These are phyloP conservation scores for Sesia apiformis DNA, from an alignment of 2,888 invertebrate genomes.

Conservation along the genomic window DNA sequence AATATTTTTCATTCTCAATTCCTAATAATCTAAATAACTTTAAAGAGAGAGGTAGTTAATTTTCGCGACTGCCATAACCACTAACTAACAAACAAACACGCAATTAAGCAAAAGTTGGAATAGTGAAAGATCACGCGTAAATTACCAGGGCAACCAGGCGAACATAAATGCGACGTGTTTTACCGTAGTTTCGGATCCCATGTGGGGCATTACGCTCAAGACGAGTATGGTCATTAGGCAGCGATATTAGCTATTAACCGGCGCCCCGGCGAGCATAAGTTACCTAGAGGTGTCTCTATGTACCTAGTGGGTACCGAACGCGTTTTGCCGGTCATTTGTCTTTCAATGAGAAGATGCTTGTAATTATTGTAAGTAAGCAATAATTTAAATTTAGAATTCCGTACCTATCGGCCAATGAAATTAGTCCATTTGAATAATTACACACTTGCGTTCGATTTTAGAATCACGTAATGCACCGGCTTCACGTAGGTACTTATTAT, in stretches of 20 bases:
- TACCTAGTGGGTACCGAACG: slow-evolving; percentile 2
- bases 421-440: too few relatives aligned
- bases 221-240: slow-evolving; percentile 71
- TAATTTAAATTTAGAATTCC: neutral
- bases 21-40: too few relatives aligned
- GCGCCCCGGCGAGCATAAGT: slow-evolving; percentile 41
- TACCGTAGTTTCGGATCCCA: slow-evolving; percentile 37
- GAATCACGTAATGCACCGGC: too few relatives aligned
- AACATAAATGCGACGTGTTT: slow-evolving; percentile 31
- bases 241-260: slow-evolving; percentile 73
- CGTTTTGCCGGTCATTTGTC: slow-evolving; percentile 3
- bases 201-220: slow-evolving; percentile 63
- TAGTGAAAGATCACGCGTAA: slow-evolving; percentile 26
- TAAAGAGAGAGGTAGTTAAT: too few relatives aligned
- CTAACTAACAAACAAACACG: too few relatives aligned
- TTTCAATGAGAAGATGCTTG: slow-evolving; percentile 1
- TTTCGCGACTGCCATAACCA: too few relatives aligned
- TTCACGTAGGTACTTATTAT: too few relatives aligned
- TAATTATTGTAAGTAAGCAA: neutral
- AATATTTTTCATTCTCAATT: too few relatives aligned
- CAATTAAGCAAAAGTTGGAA: neutral
- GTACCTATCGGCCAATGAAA: neutral
- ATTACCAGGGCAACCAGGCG: slow-evolving; percentile 27
- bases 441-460: too few relatives aligned
- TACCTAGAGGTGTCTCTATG: slow-evolving; percentile 32